Evolutionary conservation across 2,113 vertebrate species (phyloP).

Genomic region (Gymnocephalus cernua): DNA sequence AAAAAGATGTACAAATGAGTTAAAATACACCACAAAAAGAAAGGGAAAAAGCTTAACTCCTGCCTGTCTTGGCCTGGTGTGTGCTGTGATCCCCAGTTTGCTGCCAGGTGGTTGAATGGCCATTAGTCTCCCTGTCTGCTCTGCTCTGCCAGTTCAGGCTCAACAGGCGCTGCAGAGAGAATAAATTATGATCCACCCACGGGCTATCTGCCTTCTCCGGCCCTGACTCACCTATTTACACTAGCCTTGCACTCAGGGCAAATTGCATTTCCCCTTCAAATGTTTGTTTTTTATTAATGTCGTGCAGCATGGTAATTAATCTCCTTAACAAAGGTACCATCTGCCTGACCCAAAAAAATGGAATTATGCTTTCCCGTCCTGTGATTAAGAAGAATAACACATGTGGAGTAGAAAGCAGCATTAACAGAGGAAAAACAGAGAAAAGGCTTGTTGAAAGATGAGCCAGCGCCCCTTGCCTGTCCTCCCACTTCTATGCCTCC

Average conservation of each 20-base stretch:
- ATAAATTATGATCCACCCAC: slow-evolving; percentile 73
- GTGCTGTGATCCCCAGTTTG: slow-evolving; percentile 30
- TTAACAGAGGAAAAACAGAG: slow-evolving; percentile 52
- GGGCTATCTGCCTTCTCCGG: slow-evolving; percentile 64
- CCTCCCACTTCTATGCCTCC: not conserved
- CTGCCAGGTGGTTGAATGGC: slow-evolving; percentile 72
- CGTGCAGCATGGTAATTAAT: slow-evolving; percentile 80
- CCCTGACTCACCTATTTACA: slow-evolving; percentile 76
- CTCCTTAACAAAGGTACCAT: slow-evolving; percentile 83
- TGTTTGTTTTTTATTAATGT: slow-evolving; percentile 86
- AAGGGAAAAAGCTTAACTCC: slow-evolving; percentile 1
- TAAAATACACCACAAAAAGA: not conserved
- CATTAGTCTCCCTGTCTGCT: slow-evolving; percentile 75
- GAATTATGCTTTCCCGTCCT: slow-evolving; percentile 74
- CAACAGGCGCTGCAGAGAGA: slow-evolving; percentile 69
- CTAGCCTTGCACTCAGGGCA: slow-evolving; percentile 62
- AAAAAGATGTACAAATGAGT: not conserved
- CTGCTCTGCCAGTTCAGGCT: slow-evolving; percentile 65
- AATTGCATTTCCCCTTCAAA: slow-evolving; percentile 81
- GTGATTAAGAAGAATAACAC: slow-evolving; percentile 82
- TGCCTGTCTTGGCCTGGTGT: slow-evolving; percentile 31
- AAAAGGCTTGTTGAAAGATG: slow-evolving; percentile 51
- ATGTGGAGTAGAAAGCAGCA: slow-evolving; percentile 42
- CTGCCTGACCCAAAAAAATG: slow-evolving; percentile 83
- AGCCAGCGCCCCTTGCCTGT: slow-evolving; percentile 30